Base-by-base conservation (phyloP, 2,888 invertebrate genomes). In the Dynastes grantii region DNA sequence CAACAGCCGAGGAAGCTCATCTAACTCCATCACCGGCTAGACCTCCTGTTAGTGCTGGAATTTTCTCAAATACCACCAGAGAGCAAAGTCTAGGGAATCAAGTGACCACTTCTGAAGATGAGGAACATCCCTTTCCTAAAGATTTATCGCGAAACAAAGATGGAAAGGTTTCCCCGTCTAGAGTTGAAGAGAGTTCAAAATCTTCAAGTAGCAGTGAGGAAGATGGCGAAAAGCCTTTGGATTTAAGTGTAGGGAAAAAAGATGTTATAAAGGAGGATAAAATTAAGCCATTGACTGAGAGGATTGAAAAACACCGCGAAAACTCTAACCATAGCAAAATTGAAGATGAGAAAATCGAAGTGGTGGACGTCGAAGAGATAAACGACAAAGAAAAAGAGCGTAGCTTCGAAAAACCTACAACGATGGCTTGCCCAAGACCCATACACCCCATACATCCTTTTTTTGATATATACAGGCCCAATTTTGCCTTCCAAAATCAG, bases 391-490 rank as follows among this genome's bases (percentile, higher is more conserved):
- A 77, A 51, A 81, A 76, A 65, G 82, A 83, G 68, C 45, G 73
- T 22, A 27, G 71, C 0, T 80, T 84, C 67, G 85, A 87, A 53
- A 88, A 85, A 80, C 80, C 84, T 0, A 91, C 93, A 0, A 91
- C 92, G 0, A 92, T 95, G 90, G 94, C 94, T 0, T 97, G 96
- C 84, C 97, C 97, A 0, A 91, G 95, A 86, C 95, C 96, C 0
- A 93, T 96, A 79, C 95, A 96, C 85, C 96, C 96, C 0, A 92
- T 94, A 88, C 49, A 68, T n/a, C 73, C 61, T 9, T 90, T 96
- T 76, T 90, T 95, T 64, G 95, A 95, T 80, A 92, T 95, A 90
- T 95, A 94, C 85, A 91, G 93, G 64, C 90, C 92, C 76, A 89
- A 88, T 13, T 93, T 93, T 87, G 90, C 91, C n/a, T 79, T 81